Evolutionary conservation across 1,140 invertebrate genomes (phyloP), one percentile per base, ranked within the genome.

Genomic region (Drosophila guanche): DNA sequence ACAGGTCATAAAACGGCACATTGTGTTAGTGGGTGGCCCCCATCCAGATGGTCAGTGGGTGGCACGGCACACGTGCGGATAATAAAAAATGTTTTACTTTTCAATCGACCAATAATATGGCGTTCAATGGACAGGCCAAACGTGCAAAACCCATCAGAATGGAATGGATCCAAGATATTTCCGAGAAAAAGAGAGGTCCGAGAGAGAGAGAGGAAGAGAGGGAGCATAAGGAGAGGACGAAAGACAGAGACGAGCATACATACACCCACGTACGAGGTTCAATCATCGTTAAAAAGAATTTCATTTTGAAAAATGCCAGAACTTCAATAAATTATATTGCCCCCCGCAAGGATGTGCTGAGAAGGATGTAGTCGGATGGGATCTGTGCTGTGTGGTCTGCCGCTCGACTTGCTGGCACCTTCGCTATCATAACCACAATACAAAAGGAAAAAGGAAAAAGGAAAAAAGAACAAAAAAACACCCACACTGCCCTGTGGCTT

Each of bases 41-140:
- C n/a, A n/a, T n/a, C n/a, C n/a, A 12, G 29, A 20, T 20, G n/a
- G 45, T 22, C 45, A 45, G 50, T 68, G 73, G 83, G 77, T 86
- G 68, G 68, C 33, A 37, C 62, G 72, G 63, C 61, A 86, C 81
- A 85, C 81, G 81, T 85, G 81, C 69, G 73, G 81, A 85, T 85
- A 86, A 85, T 85, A 85, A 85, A 85, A 85, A 85, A 85, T 85
- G 83, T 86, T 88, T 88, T 88, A 88, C 83, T 86, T 86, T 86
- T 86, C 83, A 86, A 86, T 86, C 83, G 83, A 86, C 83, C 83
- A 86, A 86, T 88, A 86, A 86, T 86, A 86, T 88, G 79, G 70
- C 78, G 79, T 83, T 88, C 84, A 72, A 88, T 88, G 74, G 78
- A 86, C 78, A 76, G 71, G 70, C 78, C 74, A 88, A 78, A 88